Base-by-base conservation (phyloP, 2,797 vertebrate genomes). In the Sitta carolinensis region DNA sequence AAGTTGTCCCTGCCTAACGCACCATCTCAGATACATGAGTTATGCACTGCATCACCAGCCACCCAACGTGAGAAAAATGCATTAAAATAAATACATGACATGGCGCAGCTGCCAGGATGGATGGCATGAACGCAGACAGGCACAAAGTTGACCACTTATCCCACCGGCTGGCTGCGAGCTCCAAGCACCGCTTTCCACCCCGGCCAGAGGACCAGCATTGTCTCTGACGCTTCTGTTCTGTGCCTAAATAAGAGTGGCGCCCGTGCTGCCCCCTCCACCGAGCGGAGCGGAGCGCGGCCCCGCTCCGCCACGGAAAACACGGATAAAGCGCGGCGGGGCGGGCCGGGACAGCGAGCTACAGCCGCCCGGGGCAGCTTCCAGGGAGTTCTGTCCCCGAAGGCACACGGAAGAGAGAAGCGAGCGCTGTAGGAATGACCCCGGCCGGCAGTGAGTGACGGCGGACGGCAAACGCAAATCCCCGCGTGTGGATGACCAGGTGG, bases 121-220 rank as follows among this genome's bases (percentile, higher is more conserved):
- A 19, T 4, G 29, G 36, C 52, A 23, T 1, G 26, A 50, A 67
- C 48, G 32, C n/a, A 20, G 38, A 52, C 11, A 43, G 61, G 26
- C 72, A 48, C 21, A 51, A 22, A 19, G 9, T 19, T 1, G 9
- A 25, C 25, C 5, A 1, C 40, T 55, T 32, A 27, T 50, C 66
- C 58, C 6, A 0, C 26, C 5, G 12, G 43, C 38, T 57, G 47
- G 14, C 52, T 27, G 16, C 5, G 23, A 67, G 34, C 47, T 66
- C 64, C 69, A 8, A 47, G 48, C 40, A 7, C 48, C 42, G 57
- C 42, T 14, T 15, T 64, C 50, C 43, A 48, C 27, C 55, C 11
- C 0, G 2, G 26, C 27, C 77, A 61, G 30, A 45, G 38, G 25
- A 1, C 0, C 7, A 1, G 1, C 2, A 7, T 1, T 1, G 36